Base-by-base conservation (phyloP, 2,113 vertebrate genomes). In the Suricata suricatta region DNA sequence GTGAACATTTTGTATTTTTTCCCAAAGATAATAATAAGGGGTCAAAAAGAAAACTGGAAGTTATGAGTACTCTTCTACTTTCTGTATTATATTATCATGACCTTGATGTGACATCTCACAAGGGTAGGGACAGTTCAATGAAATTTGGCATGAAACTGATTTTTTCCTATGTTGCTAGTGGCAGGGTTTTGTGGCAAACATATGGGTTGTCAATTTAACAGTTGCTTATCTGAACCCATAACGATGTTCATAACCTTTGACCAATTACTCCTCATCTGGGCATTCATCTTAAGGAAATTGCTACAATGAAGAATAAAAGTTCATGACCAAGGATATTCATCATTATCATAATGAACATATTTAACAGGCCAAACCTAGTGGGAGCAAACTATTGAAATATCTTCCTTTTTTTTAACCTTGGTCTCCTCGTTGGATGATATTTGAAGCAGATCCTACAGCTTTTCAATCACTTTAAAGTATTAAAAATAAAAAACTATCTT, bases 401-500 rank as follows among this genome's bases (percentile, higher is more conserved):
- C 27, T 82, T 89, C 63, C 29, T 4, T 89, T 52, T 90, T 63
- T 69, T 86, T 84, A 93, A 89, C n/a, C 79, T 89, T 92, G 86
- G 33, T 90, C n/a, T 90, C 52, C 93, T 88, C 52, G 23, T 11
- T 93, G 72, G 17, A 76, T 76, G 71, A 57, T 93, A 97, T 90
- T 85, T 97, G 41, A 95, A 93, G 52, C 71, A 92, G 38, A 92
- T 88, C 44, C 71, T 76, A 15, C 21, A 87, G 88, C 16, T 90
- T 91, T 96, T 88, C 89, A 88, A 76, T 84, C 57, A 88, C 50
- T 96, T 92, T 41, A 85, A 95, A 90, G 81, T 90, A 95, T 93
- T 94, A 97, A 92, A 95, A 93, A 47, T 97, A 96, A 96, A 94
- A 85, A 92, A 90, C n/a, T 66, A 11, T 95, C 44, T 89, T 77